A percentile compares a stretch with the other conserved stretches of the same genome.
Conservation (phyloP, 2,113 vertebrate species). For the Sturnira hondurensis region DNA sequence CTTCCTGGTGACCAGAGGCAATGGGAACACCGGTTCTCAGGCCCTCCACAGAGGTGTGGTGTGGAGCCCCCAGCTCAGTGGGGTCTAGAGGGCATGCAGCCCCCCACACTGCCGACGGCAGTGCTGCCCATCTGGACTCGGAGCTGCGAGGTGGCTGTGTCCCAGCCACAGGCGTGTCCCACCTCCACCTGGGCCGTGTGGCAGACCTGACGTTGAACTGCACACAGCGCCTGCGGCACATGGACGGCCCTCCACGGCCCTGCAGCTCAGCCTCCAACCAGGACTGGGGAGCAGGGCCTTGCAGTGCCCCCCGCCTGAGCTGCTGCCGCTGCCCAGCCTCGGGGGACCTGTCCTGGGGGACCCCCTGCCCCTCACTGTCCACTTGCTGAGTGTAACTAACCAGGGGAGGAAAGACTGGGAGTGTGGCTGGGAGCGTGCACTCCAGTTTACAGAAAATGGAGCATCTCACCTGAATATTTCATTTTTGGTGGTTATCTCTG, state of each 20-base stretch:
- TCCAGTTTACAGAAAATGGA: background rate
- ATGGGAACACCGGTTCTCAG: background rate
- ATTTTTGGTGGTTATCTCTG: conserved; percentile 98
- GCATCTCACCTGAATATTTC: conserved; percentile 96
- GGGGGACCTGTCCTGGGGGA: background rate
- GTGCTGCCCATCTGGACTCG: too few relatives aligned
- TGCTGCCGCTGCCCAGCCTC: background rate
- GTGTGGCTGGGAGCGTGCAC: background rate
- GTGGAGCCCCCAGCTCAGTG: background rate
- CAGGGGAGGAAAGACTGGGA: background rate
- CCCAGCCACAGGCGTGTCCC: background rate
- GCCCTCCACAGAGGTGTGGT: background rate
- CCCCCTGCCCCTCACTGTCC: too few relatives aligned
- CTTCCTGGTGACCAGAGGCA: background rate
- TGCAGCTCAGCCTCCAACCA: background rate
- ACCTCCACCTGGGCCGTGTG: background rate
- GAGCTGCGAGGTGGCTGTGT: too few relatives aligned
- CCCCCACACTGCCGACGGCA: background rate
- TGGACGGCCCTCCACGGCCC: background rate
- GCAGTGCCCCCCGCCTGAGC: background rate
- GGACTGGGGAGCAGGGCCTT: background rate
- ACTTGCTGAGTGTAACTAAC: too few relatives aligned
- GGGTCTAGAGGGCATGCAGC: too few relatives aligned
- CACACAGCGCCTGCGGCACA: background rate
- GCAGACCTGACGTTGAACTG: too few relatives aligned